Base-by-base conservation (phyloP, 2,888 invertebrate genomes). In the Anthrax anthrax region DNA sequence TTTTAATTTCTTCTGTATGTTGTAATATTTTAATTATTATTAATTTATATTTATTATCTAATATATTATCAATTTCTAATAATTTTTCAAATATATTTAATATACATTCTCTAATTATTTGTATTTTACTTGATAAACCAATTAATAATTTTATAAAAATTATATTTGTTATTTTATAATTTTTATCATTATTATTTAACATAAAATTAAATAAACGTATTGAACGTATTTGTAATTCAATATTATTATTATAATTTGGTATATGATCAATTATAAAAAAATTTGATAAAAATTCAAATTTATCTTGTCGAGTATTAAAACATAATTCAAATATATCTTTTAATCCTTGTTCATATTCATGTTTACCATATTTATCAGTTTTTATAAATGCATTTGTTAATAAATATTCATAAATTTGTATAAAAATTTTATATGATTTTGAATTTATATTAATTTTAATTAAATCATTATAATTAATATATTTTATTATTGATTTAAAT, bases 201-300 rank as follows among this genome's bases (percentile, higher is more conserved):
- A 65, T 50, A 0, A 55, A 44, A 43, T 62, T 61, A 38, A 63
- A 52, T 14, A 68, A 39, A 19, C 55, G 56, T 1, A 79, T 60
- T 37, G 73, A 72, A 50, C 72, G 67, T 14, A 78, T 52, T 48
- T 76, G 75, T 4, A 76, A 60, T 54, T 71, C 69, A 47, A 68
- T 13, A 72, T 68, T 13, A 58, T 46, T 4, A 57, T 23, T 23
- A 23, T 23, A 6, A 23, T 23, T 23, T 23, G 23, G 23, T 23
- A 23, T 23, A 49, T 39, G 52, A 52, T 56, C 54, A 37, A 59
- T 57, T 39, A 72, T 67, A 39, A 73, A 72, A 53, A 78, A 71
- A 56, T 78, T 77, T 1, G 74, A 70, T 1, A 80, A 60, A 45
- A 78, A 76, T 18, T 74, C 70, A 6, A 77, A 64, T 56, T 74